Percentiles rank a stretch among this genome's conserved stretches.
phyloP scores from a whole-genome alignment of 2,797 vertebrate species.

The Lepus oiostolus region DNA sequence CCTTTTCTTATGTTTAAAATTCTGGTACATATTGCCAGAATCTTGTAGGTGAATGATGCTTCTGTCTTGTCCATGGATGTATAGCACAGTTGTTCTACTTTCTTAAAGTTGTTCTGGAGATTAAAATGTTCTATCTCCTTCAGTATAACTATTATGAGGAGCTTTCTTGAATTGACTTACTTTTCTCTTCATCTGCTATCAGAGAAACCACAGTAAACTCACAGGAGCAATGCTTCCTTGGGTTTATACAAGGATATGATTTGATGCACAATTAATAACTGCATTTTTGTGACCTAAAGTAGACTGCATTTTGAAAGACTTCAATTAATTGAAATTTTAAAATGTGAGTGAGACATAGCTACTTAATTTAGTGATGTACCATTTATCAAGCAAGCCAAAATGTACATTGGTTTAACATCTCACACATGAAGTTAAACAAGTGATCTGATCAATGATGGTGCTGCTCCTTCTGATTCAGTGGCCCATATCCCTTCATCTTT shows the following conservation, averaged over 20 bases:
- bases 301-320: not conserved
- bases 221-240: not conserved
- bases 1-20: conserved; percentile 44
- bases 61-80: not conserved
- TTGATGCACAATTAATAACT: not conserved
- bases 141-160: not conserved
- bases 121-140: not conserved
- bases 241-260: not conserved
- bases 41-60: not conserved
- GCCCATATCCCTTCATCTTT: not conserved
- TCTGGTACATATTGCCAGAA: not conserved
- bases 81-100: not conserved
- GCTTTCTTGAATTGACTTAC: not conserved
- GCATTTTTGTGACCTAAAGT: not conserved
- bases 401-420: not conserved
- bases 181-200: conserved; percentile 41
- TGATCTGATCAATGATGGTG: not conserved
- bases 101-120: conserved; percentile 36
- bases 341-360: not conserved
- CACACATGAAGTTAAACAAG: not conserved
- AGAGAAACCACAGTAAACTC: not conserved
- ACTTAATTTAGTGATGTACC: not conserved
- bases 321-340: not conserved
- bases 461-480: not conserved
- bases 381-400: not conserved